Base-by-base conservation (phyloP, 2,113 vertebrate species). In the Ammodytes dubius region DNA sequence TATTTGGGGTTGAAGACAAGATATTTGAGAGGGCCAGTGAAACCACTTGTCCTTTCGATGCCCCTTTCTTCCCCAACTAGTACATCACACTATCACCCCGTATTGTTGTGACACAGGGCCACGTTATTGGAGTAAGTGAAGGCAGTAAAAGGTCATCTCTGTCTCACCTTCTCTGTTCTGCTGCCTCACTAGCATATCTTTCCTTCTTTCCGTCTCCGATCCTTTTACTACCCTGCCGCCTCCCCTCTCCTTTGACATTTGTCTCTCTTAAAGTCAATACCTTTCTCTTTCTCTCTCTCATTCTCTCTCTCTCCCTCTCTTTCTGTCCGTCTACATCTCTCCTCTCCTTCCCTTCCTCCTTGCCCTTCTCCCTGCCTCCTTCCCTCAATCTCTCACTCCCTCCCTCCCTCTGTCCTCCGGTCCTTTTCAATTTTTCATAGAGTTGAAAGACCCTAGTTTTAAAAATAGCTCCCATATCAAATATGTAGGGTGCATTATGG, bases 401-500 rank as follows among this genome's bases (percentile, higher is more conserved):
- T 27, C 27, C 27, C 27, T 27, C 27, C 80, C 79, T 85, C 67
- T 68, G 67, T 47, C 14, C 77, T 70, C 83, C 52, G 63, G 75
- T 78, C 65, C 87, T 91, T 90, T 93, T 94, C 77, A 95, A 95
- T 95, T 93, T 95, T 95, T 95, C 82, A 96, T 96, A 88, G 68
- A 77, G 87, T 93, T 91, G 92, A 95, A 94, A 93, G 94, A 93
- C 89, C 90, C 88, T 86, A 79, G 89, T 91, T 89, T 93, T 91
- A 94, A 91, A 95, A 96, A 95, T 95, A 95, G 94, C 93, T 87
- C 83, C 72, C 82, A 79, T 94, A 95, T 95, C 91, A 96, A 96
- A 95, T 95, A 95, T 95, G 94, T 95, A 95, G 91, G 80, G 84
- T 94, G 83, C 91, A 88, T 91, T 88, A 91, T 87, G 87, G 88